Percentiles rank a stretch among this genome's conserved stretches.
Evolutionary conservation across 2,113 vertebrate genomes (phyloP).

Genomic region (Desmodus rotundus): DNA sequence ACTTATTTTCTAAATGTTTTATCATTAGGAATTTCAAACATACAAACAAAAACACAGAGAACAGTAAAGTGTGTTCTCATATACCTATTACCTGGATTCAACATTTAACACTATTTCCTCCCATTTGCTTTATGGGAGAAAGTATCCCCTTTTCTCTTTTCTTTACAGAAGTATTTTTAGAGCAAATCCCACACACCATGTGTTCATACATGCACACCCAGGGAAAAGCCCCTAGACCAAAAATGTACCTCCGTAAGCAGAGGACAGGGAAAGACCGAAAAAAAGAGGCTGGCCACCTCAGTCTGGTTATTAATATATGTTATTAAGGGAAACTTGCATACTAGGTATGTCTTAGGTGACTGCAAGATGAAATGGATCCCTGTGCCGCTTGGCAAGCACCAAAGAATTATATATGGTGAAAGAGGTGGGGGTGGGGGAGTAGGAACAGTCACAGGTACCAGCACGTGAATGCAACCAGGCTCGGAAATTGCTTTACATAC

Average conservation of each 20-base stretch:
- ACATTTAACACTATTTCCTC: background rate
- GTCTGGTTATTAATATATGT: background rate
- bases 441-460: background rate
- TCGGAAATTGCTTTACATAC: background rate
- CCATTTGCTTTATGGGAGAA: background rate
- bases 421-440: too few relatives aligned
- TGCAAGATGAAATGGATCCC: background rate
- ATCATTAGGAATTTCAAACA: slow-evolving; percentile 18
- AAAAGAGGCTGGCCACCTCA: background rate
- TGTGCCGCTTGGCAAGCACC: background rate
- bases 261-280: background rate
- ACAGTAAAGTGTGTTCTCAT: background rate
- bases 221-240: background rate
- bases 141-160: background rate
- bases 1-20: background rate
- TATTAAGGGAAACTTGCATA: background rate
- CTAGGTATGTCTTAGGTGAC: background rate
- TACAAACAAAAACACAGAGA: background rate
- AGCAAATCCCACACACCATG: background rate
- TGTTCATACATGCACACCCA: background rate
- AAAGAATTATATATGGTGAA: background rate
- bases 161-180: background rate
- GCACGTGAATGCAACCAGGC: background rate
- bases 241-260: background rate
- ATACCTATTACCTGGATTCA: background rate